These are phyloP conservation scores for Drosophila athabasca DNA, from an alignment of 1,140 invertebrate species.

Conservation along the genomic window DNA sequence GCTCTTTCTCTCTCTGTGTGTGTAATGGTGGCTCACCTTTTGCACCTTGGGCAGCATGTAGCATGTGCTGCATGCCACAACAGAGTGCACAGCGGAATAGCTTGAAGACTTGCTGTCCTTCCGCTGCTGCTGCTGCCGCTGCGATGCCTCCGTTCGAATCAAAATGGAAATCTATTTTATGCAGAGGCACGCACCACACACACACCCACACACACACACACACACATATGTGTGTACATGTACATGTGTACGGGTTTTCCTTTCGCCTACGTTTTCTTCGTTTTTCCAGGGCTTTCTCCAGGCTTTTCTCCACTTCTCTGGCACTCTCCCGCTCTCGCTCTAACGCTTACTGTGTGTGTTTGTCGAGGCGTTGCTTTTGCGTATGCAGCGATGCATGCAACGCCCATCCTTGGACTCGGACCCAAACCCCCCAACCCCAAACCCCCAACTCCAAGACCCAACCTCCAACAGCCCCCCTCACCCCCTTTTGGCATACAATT, in stretches of 20 bases:
- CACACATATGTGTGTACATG: conserved; percentile 10
- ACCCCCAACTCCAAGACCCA: conserved; percentile 22
- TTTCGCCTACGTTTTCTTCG: conserved; percentile 5
- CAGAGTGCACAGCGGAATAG: not conserved
- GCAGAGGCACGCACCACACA: conserved; percentile 65
- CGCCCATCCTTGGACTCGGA: conserved; percentile 22
- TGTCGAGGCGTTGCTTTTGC: conserved; percentile 63
- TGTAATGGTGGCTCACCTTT: too few species aligned
- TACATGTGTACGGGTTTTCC: conserved; percentile 10
- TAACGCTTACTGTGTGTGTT: conserved; percentile 27
- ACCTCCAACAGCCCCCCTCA: conserved; percentile 33
- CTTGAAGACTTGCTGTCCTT: too few species aligned
- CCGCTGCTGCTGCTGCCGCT: too few species aligned
- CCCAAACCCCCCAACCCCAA: conserved; percentile 26
- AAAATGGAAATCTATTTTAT: conserved; percentile 79
- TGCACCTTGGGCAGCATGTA: conserved; percentile 4
- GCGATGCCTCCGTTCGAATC: conserved; percentile 29
- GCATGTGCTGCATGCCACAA: too few species aligned
- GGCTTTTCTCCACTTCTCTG: too few species aligned
- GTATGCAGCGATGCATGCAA: conserved; percentile 77
- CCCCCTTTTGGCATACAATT: conserved; percentile 61
- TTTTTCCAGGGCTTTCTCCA: too few species aligned
- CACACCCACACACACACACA: conserved; percentile 5
- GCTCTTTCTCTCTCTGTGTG: too few species aligned
- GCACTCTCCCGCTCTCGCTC: conserved; percentile 2